phyloP scores from a whole-genome alignment of 2,797 vertebrate species.

The Chromis chromis region DNA sequence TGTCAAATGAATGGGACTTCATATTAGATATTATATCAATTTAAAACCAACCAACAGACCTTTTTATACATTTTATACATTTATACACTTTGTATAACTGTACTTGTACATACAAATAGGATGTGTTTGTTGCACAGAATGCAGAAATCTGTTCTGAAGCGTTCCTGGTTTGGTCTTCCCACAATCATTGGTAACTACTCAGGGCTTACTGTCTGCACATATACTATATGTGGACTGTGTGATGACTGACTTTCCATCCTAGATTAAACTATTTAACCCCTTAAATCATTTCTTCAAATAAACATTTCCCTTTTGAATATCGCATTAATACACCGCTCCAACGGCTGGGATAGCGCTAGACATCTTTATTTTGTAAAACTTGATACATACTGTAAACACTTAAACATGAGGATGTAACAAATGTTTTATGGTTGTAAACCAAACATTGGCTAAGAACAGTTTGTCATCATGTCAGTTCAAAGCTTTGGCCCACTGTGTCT shows the following conservation, averaged over 20 bases:
- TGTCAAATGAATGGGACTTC: background rate
- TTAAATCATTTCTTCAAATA: slow-evolving; percentile 22
- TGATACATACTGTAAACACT: slow-evolving; percentile 34
- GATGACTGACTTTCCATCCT: background rate
- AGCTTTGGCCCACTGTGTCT: slow-evolving; percentile 47
- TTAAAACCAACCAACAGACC: background rate
- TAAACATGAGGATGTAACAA: slow-evolving; percentile 47
- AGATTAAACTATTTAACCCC: slow-evolving; percentile 20
- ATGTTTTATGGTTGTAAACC: slow-evolving; percentile 55
- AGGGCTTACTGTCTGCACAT: background rate
- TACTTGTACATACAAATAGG: background rate
- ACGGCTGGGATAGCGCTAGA: background rate
- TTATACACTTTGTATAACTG: too few species aligned
- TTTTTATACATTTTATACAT: background rate
- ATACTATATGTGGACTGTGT: slow-evolving; percentile 1
- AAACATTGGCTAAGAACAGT: slow-evolving; percentile 55
- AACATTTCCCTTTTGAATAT: slow-evolving; percentile 15
- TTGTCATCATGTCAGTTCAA: slow-evolving; percentile 65
- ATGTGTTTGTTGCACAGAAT: background rate
- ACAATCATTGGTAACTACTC: background rate
- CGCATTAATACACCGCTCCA: background rate
- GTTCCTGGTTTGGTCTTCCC: background rate
- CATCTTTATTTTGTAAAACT: slow-evolving; percentile 35
- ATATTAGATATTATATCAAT: background rate
- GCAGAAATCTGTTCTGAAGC: too few species aligned